Evolutionary conservation across 2,888 invertebrate species (phyloP).

Genomic region (Leucoma salicis): DNA sequence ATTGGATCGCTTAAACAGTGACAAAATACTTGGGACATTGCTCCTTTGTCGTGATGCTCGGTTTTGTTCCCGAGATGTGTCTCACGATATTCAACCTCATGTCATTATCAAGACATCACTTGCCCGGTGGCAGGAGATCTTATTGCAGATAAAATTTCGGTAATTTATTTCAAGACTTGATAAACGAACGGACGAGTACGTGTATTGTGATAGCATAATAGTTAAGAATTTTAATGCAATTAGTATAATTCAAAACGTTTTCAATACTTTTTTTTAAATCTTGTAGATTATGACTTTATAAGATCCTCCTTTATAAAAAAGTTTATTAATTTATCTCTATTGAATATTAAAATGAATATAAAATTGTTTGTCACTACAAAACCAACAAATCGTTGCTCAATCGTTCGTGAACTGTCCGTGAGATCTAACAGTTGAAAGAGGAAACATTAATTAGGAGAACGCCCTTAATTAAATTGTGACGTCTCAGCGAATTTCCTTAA

Average conservation of each 20-base stretch:
- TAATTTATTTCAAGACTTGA: slow-evolving; percentile 61
- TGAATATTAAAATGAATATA: slow-evolving; percentile 14
- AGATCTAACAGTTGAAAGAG: slow-evolving; percentile 38
- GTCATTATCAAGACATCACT: slow-evolving; percentile 81
- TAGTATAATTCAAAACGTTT: neutral
- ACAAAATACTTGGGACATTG: slow-evolving; percentile 73
- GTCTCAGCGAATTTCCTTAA: slow-evolving; percentile 70
- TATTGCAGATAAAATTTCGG: slow-evolving; percentile 61
- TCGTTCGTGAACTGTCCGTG: slow-evolving; percentile 45
- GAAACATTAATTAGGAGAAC: slow-evolving; percentile 60
- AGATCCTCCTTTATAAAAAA: slow-evolving; percentile 1
- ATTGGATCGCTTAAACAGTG: slow-evolving; percentile 78
- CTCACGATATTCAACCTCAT: slow-evolving; percentile 73
- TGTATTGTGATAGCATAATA: slow-evolving; percentile 35
- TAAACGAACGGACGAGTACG: slow-evolving; percentile 45
- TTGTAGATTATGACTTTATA: too few relatives aligned
- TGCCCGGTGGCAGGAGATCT: slow-evolving; percentile 77
- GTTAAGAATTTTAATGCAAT: slow-evolving; percentile 34
- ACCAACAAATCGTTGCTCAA: slow-evolving; percentile 48
- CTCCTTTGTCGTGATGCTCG: slow-evolving; percentile 70
- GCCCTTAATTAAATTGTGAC: slow-evolving; percentile 77
- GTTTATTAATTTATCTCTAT: slow-evolving; percentile 12
- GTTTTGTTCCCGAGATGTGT: slow-evolving; percentile 67
- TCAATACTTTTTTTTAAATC: too few relatives aligned
- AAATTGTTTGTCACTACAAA: slow-evolving; percentile 36